Evolutionary conservation across 1,140 invertebrate species (phyloP).

Genomic region (Drosophila melanogaster): DNA sequence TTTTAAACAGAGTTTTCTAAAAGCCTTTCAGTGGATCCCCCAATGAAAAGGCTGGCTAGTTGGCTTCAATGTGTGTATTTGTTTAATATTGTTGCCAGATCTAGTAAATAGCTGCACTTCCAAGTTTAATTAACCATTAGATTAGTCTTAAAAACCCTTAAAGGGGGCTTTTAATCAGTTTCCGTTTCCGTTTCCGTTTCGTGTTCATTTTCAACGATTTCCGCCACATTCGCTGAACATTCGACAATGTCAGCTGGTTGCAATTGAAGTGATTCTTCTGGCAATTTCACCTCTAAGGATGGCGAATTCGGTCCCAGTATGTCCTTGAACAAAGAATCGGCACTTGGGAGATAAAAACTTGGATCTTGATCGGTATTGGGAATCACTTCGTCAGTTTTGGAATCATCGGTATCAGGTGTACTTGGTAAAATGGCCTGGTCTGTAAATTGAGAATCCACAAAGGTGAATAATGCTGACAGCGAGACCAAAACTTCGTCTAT

Average conservation of each 20-base stretch:
- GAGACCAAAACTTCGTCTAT: conserved; percentile 6
- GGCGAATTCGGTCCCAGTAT: neutral
- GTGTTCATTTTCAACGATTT: neutral
- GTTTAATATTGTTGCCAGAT: neutral
- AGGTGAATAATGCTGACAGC: neutral
- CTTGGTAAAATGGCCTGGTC: neutral
- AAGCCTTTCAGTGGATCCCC: neutral
- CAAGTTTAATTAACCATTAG: neutral
- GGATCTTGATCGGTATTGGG: neutral
- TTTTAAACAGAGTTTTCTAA: neutral
- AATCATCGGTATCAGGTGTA: neutral
- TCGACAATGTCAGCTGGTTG: neutral
- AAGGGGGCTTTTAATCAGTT: neutral
- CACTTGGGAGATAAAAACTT: conserved; percentile 7
- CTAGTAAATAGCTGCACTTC: neutral
- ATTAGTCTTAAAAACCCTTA: neutral
- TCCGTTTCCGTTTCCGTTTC: neutral
- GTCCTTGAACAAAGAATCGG: neutral
- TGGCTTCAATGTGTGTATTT: neutral
- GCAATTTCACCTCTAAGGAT: neutral
- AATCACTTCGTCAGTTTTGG: neutral
- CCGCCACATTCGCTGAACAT: neutral
- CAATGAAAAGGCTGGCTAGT: neutral
- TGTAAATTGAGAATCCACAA: neutral
- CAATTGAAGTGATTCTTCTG: neutral